phyloP scores from a whole-genome alignment of 53 echinoderm and acorn worm genomes.

The Paracentrotus lividus region DNA sequence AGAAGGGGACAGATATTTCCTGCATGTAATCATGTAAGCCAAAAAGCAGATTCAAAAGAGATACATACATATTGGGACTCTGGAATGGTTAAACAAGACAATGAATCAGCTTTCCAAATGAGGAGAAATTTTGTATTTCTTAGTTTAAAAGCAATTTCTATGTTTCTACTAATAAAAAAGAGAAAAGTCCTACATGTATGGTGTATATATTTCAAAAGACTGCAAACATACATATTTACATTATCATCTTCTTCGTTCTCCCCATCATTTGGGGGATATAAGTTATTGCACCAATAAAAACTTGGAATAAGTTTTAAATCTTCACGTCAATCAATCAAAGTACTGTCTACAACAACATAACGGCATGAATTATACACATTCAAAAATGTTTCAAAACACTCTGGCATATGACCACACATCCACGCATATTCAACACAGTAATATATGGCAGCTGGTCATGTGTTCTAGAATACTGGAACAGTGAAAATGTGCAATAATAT shows the following conservation, averaged over 20 bases:
- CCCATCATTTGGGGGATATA: slow-evolving; percentile 35
- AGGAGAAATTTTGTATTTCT: too few relatives aligned
- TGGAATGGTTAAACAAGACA: too few relatives aligned
- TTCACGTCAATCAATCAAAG: slow-evolving; percentile 18
- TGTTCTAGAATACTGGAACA: slow-evolving; percentile 12
- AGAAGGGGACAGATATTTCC: too few relatives aligned
- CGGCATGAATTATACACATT: background rate
- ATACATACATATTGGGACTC: too few relatives aligned
- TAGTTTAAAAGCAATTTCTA: too few relatives aligned
- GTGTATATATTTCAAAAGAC: background rate
- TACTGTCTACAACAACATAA: slow-evolving; percentile 14
- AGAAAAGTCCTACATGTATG: background rate
- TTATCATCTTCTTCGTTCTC: background rate
- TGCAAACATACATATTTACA: slow-evolving; percentile 21
- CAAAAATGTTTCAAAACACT: background rate
- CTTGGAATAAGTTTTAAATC: background rate
- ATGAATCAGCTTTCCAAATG: too few relatives aligned
- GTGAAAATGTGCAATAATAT: slow-evolving; percentile 1
- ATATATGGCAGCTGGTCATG: background rate
- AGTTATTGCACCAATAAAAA: slow-evolving; percentile 31
- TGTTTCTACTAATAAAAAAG: too few relatives aligned
- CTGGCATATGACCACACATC: background rate
- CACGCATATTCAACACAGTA: background rate
- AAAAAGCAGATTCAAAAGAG: too few relatives aligned
- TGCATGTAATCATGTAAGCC: too few relatives aligned